A percentile compares a stretch with the other conserved stretches of the same genome.
Conservation (phyloP, 53 echinoderm and acorn worm species). For the Henricia sp. region DNA sequence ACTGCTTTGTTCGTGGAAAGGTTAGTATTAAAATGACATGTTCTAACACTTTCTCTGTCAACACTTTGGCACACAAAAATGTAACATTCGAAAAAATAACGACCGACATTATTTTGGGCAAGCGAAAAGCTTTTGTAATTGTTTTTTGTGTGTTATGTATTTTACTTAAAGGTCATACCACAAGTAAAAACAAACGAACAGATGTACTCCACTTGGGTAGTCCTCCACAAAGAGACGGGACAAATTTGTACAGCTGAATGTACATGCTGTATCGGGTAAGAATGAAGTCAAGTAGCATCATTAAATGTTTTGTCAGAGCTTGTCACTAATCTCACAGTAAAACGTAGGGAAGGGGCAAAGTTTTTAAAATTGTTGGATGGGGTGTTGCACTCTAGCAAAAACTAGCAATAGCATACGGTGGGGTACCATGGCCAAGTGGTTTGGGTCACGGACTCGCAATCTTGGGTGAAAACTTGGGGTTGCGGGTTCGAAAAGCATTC, state of each 20-base stretch:
- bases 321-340: too few species aligned
- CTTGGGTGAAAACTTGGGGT: too few species aligned
- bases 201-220: slow-evolving; percentile 63
- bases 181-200: slow-evolving; percentile 37
- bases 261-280: slow-evolving; percentile 65
- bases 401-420: too few species aligned
- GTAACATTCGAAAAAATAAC: background rate
- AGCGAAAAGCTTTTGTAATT: background rate
- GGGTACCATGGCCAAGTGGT: too few species aligned
- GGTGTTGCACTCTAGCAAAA: too few species aligned
- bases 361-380: too few species aligned
- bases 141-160: background rate
- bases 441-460: too few species aligned
- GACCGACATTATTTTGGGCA: background rate
- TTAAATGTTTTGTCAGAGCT: too few species aligned
- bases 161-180: slow-evolving; percentile 37
- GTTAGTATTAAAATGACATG: slow-evolving; percentile 39
- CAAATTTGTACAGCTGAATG: slow-evolving; percentile 69
- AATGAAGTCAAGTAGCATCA: background rate
- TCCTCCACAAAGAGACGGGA: slow-evolving; percentile 64
- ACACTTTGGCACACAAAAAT: too few species aligned
- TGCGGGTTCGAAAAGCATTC: too few species aligned
- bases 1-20: slow-evolving; percentile 81
- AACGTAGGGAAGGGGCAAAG: too few species aligned
- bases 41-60: too few species aligned